These are phyloP conservation scores for Sminthurides bifidus DNA, from an alignment of 1,140 invertebrate species.

Conservation along the genomic window DNA sequence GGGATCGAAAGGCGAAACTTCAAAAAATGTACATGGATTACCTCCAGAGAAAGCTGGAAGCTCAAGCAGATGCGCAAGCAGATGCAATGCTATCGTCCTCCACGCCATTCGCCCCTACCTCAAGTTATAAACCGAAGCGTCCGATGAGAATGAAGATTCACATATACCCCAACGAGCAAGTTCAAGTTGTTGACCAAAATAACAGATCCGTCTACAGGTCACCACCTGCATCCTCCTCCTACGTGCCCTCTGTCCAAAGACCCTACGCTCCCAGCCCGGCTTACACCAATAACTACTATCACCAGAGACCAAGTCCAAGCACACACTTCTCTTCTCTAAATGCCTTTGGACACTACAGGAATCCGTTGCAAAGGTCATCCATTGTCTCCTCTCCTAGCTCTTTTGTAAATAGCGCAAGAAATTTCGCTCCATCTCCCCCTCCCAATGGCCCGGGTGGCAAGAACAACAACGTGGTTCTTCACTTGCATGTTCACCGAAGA, in stretches of 20 bases:
- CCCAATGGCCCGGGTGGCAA: conserved; percentile 10
- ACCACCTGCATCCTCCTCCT: background rate
- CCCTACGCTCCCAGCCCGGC: background rate
- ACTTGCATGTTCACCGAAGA: conserved; percentile 29
- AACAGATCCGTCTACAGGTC: background rate
- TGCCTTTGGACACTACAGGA: no score
- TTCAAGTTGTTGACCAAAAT: background rate
- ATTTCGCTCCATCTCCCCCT: background rate
- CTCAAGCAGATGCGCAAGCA: conserved; percentile 15
- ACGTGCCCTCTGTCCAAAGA: background rate
- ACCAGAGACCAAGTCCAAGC: no score
- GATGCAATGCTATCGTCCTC: background rate
- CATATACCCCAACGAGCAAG: conserved; percentile 31
- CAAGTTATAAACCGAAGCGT: conserved; percentile 3
- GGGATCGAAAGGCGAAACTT: conserved; percentile 10
- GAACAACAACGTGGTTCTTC: conserved; percentile 27
- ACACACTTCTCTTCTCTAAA: no score
- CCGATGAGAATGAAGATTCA: conserved; percentile 33
- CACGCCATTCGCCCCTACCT: background rate
- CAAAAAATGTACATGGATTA: conserved; percentile 30
- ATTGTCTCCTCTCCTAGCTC: no score
- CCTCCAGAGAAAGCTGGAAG: conserved; percentile 21
- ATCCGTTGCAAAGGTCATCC: no score
- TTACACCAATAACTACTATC: background rate
- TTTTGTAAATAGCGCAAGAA: background rate